These are phyloP conservation scores for Eupithecia vulgata DNA, from an alignment of 2,888 invertebrate species.

Conservation along the genomic window DNA sequence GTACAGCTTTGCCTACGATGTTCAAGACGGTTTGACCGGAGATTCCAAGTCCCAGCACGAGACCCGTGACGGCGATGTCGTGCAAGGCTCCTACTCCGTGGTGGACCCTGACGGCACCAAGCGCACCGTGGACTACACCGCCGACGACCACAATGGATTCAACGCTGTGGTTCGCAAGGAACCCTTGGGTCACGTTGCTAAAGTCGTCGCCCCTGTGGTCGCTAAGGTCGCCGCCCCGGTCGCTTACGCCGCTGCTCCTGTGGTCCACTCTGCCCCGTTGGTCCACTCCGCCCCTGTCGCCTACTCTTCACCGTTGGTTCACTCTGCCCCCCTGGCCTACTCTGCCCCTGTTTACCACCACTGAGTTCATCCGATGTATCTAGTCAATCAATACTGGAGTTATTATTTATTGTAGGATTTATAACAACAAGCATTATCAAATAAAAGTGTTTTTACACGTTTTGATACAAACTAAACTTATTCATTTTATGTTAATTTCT, in stretches of 20 bases:
- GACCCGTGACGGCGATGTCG: constrained; percentile 79
- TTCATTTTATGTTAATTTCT: not conserved
- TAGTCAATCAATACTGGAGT: constrained; percentile 20
- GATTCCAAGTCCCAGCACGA: constrained; percentile 81
- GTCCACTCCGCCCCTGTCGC: constrained; percentile 43
- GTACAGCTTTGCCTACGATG: constrained; percentile 81
- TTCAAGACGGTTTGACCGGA: constrained; percentile 78
- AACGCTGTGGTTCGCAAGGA: constrained; percentile 80
- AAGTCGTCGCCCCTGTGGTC: constrained; percentile 51
- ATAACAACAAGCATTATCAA: constrained; percentile 24
- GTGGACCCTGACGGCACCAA: constrained; percentile 80
- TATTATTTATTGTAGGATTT: constrained; percentile 23
- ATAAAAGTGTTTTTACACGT: constrained; percentile 36
- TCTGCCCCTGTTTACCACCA: constrained; percentile 30
- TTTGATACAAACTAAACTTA: constrained; percentile 18
- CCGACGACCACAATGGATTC: constrained; percentile 78
- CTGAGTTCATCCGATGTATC: constrained; percentile 21
- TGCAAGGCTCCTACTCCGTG: constrained; percentile 79
- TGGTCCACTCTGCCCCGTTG: constrained; percentile 54
- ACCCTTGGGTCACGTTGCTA: constrained; percentile 62
- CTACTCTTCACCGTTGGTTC: constrained; percentile 30
- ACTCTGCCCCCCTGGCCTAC: constrained; percentile 48
- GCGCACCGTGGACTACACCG: constrained; percentile 80
- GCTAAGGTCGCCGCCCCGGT: constrained; percentile 53
- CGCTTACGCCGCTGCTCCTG: constrained; percentile 56